Evolutionary conservation across 2,888 invertebrate species (phyloP).

Genomic region (Yponomeuta malinellus): DNA sequence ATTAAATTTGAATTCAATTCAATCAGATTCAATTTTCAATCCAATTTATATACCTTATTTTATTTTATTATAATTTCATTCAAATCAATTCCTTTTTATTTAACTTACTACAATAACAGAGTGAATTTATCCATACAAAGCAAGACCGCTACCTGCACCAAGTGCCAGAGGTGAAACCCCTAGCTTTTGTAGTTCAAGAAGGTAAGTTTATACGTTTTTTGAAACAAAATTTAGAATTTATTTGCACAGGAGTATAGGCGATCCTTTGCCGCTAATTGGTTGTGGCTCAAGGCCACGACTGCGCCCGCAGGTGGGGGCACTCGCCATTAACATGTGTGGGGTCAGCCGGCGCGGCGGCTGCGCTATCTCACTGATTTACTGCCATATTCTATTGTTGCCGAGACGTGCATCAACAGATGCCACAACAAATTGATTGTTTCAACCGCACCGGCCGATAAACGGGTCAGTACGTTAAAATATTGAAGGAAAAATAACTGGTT

Average conservation of each 20-base stretch:
- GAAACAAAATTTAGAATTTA: too few relatives aligned
- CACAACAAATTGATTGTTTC: constrained; percentile 27
- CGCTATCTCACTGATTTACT: constrained; percentile 68
- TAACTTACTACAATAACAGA: too few relatives aligned
- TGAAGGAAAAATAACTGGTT: not conserved
- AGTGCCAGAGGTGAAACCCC: too few relatives aligned
- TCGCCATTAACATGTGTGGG: constrained; percentile 64
- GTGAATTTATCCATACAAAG: too few relatives aligned
- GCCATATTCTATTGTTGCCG: constrained; percentile 68
- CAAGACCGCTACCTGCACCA: too few relatives aligned
- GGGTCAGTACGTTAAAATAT: not conserved
- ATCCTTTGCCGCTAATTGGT: constrained; percentile 16
- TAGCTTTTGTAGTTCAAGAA: too few relatives aligned
- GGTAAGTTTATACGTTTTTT: too few relatives aligned
- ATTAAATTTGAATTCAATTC: too few relatives aligned
- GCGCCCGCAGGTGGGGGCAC: constrained; percentile 40
- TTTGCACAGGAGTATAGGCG: constrained; percentile 12
- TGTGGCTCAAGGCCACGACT: constrained; percentile 36
- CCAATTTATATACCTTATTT: too few relatives aligned
- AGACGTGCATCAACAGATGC: constrained; percentile 67
- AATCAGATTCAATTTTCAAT: too few relatives aligned
- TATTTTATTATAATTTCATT: too few relatives aligned
- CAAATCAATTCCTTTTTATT: too few relatives aligned
- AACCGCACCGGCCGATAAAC: not conserved
- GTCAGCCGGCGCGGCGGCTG: constrained; percentile 44